Evolutionary conservation across 2,888 invertebrate genomes (phyloP), one percentile per base, ranked within the genome.

Genomic region (Dromius quadrimaculatus): DNA sequence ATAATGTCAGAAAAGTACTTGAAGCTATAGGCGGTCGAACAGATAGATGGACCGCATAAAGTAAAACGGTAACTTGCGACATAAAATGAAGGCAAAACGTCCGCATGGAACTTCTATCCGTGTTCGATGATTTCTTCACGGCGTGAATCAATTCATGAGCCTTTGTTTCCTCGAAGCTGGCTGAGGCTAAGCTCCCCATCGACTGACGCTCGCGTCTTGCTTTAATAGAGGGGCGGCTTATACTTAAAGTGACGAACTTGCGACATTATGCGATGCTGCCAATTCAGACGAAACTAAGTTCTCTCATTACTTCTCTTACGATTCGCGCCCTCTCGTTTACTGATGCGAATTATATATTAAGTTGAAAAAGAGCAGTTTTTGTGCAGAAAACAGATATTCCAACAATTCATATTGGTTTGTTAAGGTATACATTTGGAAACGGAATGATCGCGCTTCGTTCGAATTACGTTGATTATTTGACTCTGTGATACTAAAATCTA

Each of bases 11-110:
- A 65, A 32, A 65, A 65, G 54, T 54, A 65, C 38, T 65, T 47
- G 50, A 38, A 54, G 34, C 65, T 54, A 65, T 54, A 65, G 50
- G 47, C 64, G 64, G 64, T 64, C 64, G 64, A 64, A 64, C 38
- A 65, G 65, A 65, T 65, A 65, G 65, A 65, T 65, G 65, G 54
- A 65, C 65, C 65, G 65, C 65, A 50, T 54, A 65, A 65, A 50
- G 65, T 65, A 54, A 54, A 65, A 64, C 50, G 64, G 64, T 64
- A 64, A 65, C 65, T 65, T 36, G 65, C 54, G 54, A 65, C 65
- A 65, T 65, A 65, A 65, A 65, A 50, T 65, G 38, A 65, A 65
- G 65, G 65, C 65, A 65, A 65, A 65, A 54, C 65, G 65, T 50
- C 38, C 23, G 65, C 65, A 54, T 22, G 23, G 34, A 54, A 50